phyloP scores from a whole-genome alignment of 2,888 invertebrate species.

The Oasisia sp. region DNA sequence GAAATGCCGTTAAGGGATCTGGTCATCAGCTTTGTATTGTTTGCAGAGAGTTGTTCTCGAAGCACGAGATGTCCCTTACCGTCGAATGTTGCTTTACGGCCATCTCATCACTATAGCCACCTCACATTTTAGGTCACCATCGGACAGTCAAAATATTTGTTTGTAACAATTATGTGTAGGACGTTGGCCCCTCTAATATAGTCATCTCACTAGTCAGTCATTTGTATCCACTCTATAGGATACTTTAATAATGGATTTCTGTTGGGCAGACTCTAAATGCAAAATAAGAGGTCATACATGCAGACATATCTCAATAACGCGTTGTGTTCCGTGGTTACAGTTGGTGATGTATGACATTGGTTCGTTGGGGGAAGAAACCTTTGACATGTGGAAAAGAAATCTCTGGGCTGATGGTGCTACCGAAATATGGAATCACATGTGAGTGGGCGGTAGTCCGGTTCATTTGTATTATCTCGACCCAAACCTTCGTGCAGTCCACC shows the following conservation, averaged over 20 bases:
- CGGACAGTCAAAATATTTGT: too few species aligned
- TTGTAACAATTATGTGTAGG: too few species aligned
- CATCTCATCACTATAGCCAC: too few species aligned
- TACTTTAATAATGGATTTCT: too few species aligned
- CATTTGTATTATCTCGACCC: not conserved
- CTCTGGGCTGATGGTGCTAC: conserved; percentile 32
- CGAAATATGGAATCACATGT: conserved; percentile 18
- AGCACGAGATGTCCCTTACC: conserved; percentile 45
- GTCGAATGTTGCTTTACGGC: too few species aligned
- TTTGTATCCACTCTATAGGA: too few species aligned
- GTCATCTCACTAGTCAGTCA: too few species aligned
- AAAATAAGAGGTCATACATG: not conserved
- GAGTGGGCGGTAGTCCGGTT: not conserved
- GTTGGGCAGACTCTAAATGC: too few species aligned
- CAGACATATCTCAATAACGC: not conserved
- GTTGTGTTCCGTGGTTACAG: not conserved
- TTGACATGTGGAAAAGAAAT: conserved; percentile 22
- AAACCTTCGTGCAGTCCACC: not conserved
- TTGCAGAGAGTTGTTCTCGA: conserved; percentile 42
- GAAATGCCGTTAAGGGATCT: conserved; percentile 46
- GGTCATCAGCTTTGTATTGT: conserved; percentile 48
- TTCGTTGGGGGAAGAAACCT: not conserved
- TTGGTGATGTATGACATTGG: not conserved
- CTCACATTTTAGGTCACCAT: too few species aligned
- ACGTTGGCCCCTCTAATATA: too few species aligned